Evolutionary conservation across 2,797 vertebrate species (phyloP).

Genomic region (Saxicola maurus): DNA sequence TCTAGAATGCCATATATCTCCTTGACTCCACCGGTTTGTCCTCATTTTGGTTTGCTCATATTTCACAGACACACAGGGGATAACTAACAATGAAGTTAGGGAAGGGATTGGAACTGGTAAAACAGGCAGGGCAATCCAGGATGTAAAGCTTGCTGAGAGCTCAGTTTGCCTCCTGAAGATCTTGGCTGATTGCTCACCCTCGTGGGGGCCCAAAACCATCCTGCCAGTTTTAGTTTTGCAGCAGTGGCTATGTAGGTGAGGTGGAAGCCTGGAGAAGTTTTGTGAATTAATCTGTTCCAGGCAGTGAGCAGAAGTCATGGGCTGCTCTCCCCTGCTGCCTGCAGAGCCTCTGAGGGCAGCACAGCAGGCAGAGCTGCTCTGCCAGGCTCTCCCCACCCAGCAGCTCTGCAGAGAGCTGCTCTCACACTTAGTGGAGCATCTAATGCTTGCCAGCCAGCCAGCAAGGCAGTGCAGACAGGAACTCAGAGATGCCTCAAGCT

Average conservation of each 20-base stretch:
- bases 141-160: background rate
- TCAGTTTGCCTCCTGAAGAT: background rate
- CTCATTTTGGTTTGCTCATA: background rate
- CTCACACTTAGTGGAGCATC: conserved; percentile 54
- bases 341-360: background rate
- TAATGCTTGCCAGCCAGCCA: conserved; percentile 18
- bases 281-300: conserved; percentile 32
- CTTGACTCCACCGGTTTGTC: background rate
- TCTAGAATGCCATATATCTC: background rate
- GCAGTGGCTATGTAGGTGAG: background rate
- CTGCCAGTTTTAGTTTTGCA: background rate
- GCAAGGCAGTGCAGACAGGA: background rate
- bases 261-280: background rate
- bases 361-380: background rate
- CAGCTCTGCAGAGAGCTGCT: conserved; percentile 19
- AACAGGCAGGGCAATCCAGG: background rate
- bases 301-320: background rate
- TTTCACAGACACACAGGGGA: background rate
- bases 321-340: background rate
- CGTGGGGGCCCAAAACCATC: background rate
- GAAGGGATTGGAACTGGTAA: background rate
- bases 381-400: conserved; percentile 15
- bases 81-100: background rate
- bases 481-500: conserved; percentile 31
- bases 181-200: background rate